These are phyloP conservation scores for Drepana falcataria DNA, from an alignment of 2,888 invertebrate genomes.

Conservation along the genomic window DNA sequence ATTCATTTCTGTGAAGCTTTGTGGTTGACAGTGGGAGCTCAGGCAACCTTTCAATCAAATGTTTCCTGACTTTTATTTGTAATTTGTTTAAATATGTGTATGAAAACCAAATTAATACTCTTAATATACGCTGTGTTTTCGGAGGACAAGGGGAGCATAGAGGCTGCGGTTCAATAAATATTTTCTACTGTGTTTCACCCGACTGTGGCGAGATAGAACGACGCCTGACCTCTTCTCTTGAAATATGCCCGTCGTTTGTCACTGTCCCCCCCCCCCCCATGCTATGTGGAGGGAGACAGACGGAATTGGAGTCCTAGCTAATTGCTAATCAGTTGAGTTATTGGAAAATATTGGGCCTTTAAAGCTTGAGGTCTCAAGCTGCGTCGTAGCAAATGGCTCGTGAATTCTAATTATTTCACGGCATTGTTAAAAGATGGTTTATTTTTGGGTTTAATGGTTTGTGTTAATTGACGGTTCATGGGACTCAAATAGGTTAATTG, in stretches of 20 bases:
- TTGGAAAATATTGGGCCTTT: conserved; percentile 24
- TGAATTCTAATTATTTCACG: background rate
- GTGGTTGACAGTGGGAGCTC: too few relatives aligned
- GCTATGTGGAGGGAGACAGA: background rate
- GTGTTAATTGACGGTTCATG: background rate
- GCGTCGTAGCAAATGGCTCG: background rate
- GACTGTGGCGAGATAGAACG: conserved; percentile 11
- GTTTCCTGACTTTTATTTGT: too few relatives aligned
- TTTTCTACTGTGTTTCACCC: conserved; percentile 5
- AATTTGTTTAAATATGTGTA: background rate
- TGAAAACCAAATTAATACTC: background rate
- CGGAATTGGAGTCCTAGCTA: conserved; percentile 17
- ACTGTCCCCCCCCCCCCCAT: conserved; percentile 21
- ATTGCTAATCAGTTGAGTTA: conserved; percentile 30
- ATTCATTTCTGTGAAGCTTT: too few relatives aligned
- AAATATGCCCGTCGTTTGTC: conserved; percentile 40
- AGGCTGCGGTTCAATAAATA: conserved; percentile 1
- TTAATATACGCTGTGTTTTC: too few relatives aligned
- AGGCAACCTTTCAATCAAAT: too few relatives aligned
- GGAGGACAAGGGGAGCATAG: background rate
- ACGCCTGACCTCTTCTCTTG: conserved; percentile 20
- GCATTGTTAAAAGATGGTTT: background rate
- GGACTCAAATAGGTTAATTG: too few relatives aligned
- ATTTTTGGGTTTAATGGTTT: background rate
- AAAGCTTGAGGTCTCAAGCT: conserved; percentile 1